phyloP scores from a whole-genome alignment of 2,113 vertebrate genomes.

The Chrysemys picta region DNA sequence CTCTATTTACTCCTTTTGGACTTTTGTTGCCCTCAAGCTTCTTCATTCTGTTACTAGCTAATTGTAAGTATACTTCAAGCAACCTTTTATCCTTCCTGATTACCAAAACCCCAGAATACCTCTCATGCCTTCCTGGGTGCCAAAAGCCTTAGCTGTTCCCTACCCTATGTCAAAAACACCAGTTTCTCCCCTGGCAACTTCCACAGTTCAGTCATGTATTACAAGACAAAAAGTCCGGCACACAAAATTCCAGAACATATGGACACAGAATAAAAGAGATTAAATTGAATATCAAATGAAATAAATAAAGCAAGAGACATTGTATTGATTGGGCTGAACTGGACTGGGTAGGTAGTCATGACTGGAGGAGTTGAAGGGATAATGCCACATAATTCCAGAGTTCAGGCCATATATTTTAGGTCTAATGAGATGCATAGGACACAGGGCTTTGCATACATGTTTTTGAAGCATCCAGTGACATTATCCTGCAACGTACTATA shows the following conservation, averaged over 20 bases:
- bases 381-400: background rate
- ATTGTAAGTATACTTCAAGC: background rate
- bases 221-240: too few species aligned
- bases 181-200: too few species aligned
- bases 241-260: too few species aligned
- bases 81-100: background rate
- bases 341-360: background rate
- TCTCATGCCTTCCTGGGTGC: too few species aligned
- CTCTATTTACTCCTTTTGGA: background rate
- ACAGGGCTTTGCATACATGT: background rate
- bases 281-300: background rate
- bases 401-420: background rate
- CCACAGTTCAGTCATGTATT: too few species aligned
- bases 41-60: background rate
- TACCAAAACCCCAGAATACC: too few species aligned
- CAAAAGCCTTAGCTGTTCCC: too few species aligned
- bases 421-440: background rate
- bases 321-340: background rate
- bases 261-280: background rate
- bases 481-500: background rate
- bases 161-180: too few species aligned
- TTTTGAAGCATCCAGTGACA: background rate
- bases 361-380: background rate
- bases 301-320: rapidly evolving
- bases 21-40: background rate